phyloP scores from a whole-genome alignment of 2,888 invertebrate genomes.

The Athetis lepigone region DNA sequence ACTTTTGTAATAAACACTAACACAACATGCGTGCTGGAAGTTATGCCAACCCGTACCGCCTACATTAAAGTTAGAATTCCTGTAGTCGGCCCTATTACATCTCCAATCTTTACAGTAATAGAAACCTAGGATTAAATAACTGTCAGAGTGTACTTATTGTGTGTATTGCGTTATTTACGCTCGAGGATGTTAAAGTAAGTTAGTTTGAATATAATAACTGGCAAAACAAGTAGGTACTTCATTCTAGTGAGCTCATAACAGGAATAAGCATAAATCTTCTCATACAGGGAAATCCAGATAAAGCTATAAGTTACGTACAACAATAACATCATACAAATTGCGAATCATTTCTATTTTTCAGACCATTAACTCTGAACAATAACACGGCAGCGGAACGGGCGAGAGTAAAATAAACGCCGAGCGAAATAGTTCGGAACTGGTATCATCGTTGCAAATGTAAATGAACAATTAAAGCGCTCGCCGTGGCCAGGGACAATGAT shows the following conservation, averaged over 20 bases:
- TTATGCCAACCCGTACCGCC: constrained; percentile 2
- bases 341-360: constrained; percentile 89
- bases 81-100: not conserved
- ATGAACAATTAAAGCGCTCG: constrained; percentile 90
- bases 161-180: not conserved
- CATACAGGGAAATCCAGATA: constrained; percentile 66
- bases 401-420: constrained; percentile 86
- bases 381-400: constrained; percentile 83
- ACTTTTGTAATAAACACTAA: constrained; percentile 30
- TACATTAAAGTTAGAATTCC: constrained; percentile 1
- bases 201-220: constrained; percentile 13
- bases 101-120: constrained; percentile 7
- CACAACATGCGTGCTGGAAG: not conserved
- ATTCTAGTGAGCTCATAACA: constrained; percentile 30
- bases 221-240: constrained; percentile 12
- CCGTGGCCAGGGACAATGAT: constrained; percentile 89
- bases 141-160: not conserved
- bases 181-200: constrained; percentile 1
- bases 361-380: constrained; percentile 88
- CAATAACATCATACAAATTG: constrained; percentile 83
- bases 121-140: not conserved
- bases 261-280: constrained; percentile 48
- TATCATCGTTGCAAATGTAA: constrained; percentile 90
- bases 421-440: constrained; percentile 89
- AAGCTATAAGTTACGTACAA: constrained; percentile 73